Evolutionary conservation across 2,888 invertebrate species (phyloP).

Genomic region (Venustoraphidia nigricollis): DNA sequence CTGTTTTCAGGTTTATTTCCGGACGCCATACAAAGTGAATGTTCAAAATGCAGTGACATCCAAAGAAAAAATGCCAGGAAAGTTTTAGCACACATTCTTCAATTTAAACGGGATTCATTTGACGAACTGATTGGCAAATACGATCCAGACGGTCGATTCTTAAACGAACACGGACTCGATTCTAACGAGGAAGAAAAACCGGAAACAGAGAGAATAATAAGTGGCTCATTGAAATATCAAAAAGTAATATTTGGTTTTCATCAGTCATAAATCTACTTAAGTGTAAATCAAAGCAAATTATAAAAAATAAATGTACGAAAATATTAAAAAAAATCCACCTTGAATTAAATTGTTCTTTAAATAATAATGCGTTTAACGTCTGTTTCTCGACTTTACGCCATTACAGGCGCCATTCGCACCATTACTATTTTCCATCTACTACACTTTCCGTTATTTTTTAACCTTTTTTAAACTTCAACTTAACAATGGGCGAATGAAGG

Average conservation of each 20-base stretch:
- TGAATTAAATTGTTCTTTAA: too few relatives aligned
- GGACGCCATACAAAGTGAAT: conserved; percentile 46
- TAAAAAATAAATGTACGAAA: too few relatives aligned
- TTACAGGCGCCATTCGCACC: too few relatives aligned
- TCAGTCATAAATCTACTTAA: not conserved
- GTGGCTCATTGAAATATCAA: too few relatives aligned
- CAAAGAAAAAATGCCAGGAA: conserved; percentile 45
- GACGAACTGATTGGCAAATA: conserved; percentile 48
- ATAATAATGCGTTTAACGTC: too few relatives aligned
- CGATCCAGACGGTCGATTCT: conserved; percentile 31
- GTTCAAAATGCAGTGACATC: conserved; percentile 39
- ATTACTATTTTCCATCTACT: too few relatives aligned
- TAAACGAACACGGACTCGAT: conserved; percentile 14
- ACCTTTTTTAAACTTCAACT: too few relatives aligned
- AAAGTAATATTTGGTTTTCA: not conserved
- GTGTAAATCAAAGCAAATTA: not conserved
- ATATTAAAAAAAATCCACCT: too few relatives aligned
- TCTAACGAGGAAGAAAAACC: conserved; percentile 7
- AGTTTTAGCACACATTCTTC: conserved; percentile 44
- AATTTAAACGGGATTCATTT: conserved; percentile 45
- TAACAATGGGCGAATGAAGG: too few relatives aligned
- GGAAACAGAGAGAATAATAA: not conserved
- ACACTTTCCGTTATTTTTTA: too few relatives aligned
- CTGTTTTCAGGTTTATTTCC: conserved; percentile 29
- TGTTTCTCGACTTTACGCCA: too few relatives aligned